A percentile compares a stretch with the other conserved stretches of the same genome.
These are phyloP conservation scores for Laticauda laticaudata DNA, from an alignment of 2,113 vertebrate species.

Conservation along the genomic window DNA sequence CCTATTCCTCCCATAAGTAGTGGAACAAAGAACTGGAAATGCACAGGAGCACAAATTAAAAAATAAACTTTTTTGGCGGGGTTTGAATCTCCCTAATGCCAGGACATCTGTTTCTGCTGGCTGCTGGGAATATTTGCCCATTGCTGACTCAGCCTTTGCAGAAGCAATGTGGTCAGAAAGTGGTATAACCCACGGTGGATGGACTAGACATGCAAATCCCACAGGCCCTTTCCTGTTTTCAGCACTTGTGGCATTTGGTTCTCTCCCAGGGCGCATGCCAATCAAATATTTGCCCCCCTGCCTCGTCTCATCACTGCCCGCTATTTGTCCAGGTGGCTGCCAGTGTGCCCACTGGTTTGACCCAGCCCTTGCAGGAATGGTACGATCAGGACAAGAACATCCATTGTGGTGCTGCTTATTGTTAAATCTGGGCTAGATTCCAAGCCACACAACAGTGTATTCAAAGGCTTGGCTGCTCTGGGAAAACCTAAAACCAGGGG, in stretches of 20 bases:
- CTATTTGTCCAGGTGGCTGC: neutral
- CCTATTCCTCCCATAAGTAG: neutral
- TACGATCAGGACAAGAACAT: neutral
- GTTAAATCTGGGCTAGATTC: neutral
- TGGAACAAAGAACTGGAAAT: too few relatives aligned
- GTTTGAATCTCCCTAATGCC: neutral
- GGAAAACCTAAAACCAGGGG: too few relatives aligned
- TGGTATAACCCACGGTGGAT: neutral
- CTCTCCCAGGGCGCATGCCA: neutral
- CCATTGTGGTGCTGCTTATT: neutral
- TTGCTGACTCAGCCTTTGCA: conserved; percentile 1
- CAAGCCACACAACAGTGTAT: neutral
- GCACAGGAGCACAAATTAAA: too few relatives aligned
- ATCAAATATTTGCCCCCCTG: too few relatives aligned
- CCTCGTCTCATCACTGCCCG: neutral
- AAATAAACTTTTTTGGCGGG: too few relatives aligned
- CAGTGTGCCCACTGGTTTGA: neutral
- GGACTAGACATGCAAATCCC: neutral
- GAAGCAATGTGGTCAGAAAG: neutral
- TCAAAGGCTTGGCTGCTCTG: neutral
- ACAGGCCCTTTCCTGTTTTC: neutral
- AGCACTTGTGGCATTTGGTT: neutral
- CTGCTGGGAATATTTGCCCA: neutral
- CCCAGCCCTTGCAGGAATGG: neutral
- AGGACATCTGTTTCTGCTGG: neutral